These are phyloP conservation scores for Hetaerina americana DNA, from an alignment of 1,140 invertebrate species.

Conservation along the genomic window DNA sequence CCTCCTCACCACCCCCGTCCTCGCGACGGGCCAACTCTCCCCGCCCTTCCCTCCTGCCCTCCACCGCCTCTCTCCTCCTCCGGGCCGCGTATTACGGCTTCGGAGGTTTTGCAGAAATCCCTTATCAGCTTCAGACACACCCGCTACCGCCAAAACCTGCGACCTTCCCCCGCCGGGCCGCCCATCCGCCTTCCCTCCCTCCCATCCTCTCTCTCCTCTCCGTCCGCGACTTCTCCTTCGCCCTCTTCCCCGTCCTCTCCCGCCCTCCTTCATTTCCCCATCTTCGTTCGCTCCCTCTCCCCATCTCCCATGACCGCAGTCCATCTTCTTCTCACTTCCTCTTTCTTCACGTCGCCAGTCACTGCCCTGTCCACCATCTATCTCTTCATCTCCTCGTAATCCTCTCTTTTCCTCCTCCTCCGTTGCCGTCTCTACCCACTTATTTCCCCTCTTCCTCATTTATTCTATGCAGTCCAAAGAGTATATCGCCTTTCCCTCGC, in stretches of 20 bases:
- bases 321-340: no score
- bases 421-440: no score
- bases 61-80: not conserved
- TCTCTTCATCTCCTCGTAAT: not conserved
- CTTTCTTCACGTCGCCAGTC: not conserved
- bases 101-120: not conserved
- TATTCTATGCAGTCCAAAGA: not conserved
- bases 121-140: not conserved
- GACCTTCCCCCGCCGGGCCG: not conserved
- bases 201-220: not conserved
- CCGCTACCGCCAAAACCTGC: not conserved
- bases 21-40: not conserved
- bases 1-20: not conserved
- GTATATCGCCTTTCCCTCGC: not conserved
- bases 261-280: no score
- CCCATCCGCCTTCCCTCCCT: not conserved
- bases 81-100: not conserved
- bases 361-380: not conserved
- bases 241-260: not conserved
- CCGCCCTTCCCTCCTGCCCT: not conserved
- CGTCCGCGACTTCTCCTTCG: not conserved
- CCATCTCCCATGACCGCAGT: not conserved
- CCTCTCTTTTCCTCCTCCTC: no score
- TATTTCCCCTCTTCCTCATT: not conserved
- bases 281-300: not conserved